Percentiles rank a stretch among this genome's conserved stretches.
Conservation (phyloP, 2,113 vertebrate species). For the Podarcis cretensis region DNA sequence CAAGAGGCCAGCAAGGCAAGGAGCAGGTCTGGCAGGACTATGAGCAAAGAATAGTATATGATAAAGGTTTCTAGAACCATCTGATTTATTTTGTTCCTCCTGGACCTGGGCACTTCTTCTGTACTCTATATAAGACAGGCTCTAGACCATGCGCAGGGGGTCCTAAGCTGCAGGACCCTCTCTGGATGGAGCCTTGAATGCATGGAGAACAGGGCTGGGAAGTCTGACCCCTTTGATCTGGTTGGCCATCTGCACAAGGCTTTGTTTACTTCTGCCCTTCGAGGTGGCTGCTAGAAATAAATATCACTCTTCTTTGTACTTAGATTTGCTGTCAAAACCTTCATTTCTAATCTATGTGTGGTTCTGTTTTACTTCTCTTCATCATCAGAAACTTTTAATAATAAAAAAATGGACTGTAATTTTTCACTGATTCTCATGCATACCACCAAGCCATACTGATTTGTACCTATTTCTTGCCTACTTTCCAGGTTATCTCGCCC, state of each 20-base stretch:
- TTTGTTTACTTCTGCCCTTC: not conserved
- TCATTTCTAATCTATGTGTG: not conserved
- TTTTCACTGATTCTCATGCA: not conserved
- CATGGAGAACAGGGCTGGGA: not conserved
- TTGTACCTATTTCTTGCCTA: not conserved
- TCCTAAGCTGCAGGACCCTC: not conserved
- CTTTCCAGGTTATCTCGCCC: conserved; percentile 87
- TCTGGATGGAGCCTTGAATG: not conserved
- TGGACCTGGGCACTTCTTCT: no score
- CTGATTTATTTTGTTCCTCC: no score
- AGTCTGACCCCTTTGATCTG: not conserved
- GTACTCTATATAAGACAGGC: no score
- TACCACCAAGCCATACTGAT: not conserved
- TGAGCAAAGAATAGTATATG: no score
- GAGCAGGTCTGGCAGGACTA: no score
- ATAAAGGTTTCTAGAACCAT: no score
- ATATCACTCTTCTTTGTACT: not conserved
- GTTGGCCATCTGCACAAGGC: not conserved
- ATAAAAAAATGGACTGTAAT: not conserved
- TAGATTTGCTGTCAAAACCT: not conserved
- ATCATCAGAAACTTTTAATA: not conserved
- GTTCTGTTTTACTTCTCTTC: not conserved
- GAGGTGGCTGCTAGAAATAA: not conserved
- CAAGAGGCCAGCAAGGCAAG: no score
- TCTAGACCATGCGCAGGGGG: not conserved